Evolutionary conservation across 2,797 vertebrate genomes (phyloP).

Genomic region (Holocentrus rufus): DNA sequence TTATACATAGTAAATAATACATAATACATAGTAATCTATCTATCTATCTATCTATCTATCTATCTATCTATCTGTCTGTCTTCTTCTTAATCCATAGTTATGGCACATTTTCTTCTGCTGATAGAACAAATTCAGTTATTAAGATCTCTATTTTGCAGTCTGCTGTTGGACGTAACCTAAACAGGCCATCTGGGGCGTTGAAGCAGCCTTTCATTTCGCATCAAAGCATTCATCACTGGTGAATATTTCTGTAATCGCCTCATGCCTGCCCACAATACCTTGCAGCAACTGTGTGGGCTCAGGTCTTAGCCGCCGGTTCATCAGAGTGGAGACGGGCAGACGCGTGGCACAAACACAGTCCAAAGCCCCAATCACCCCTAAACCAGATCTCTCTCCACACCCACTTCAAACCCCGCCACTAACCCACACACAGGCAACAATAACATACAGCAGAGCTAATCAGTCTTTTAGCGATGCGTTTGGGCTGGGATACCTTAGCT

Average conservation of each 20-base stretch:
- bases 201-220: constrained; percentile 71
- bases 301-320: constrained; percentile 73
- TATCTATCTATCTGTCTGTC: background rate
- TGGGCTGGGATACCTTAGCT: constrained; percentile 79
- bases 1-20: no score
- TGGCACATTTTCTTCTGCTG: background rate
- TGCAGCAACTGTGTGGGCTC: constrained; percentile 77
- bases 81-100: no score
- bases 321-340: constrained; percentile 74
- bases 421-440: constrained; percentile 54
- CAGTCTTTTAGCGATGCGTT: constrained; percentile 74
- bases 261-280: constrained; percentile 75
- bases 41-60: constrained; percentile 15
- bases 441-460: constrained; percentile 67
- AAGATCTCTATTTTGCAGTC: constrained; percentile 4
- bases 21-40: background rate
- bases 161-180: constrained; percentile 46
- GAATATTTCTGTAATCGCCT: constrained; percentile 79
- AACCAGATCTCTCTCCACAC: constrained; percentile 32
- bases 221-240: constrained; percentile 75
- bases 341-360: constrained; percentile 73
- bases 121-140: no score
- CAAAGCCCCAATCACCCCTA: constrained; percentile 75
- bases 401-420: constrained; percentile 35
- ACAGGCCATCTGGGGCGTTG: constrained; percentile 40